phyloP scores from a whole-genome alignment of 2,888 invertebrate genomes.

The Calliphora vomitoria region DNA sequence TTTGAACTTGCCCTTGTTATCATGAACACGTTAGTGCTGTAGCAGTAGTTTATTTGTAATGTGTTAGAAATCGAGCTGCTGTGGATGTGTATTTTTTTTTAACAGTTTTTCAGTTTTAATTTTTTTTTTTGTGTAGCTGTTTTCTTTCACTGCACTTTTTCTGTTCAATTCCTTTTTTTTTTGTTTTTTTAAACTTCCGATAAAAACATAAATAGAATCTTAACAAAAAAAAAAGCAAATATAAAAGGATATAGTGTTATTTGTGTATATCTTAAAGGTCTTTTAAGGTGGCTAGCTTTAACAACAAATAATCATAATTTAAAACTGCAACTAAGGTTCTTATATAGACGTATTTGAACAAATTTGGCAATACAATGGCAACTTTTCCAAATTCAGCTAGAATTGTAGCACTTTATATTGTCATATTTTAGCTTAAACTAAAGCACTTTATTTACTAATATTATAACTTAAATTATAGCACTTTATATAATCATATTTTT shows the following conservation, averaged over 20 bases:
- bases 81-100: neutral
- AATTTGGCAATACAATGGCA: too few species aligned
- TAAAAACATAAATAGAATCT: slow-evolving; percentile 27
- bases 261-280: neutral
- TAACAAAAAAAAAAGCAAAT: neutral
- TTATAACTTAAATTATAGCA: too few species aligned
- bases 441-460: too few species aligned
- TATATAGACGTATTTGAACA: too few species aligned
- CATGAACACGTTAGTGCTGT: neutral
- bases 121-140: neutral
- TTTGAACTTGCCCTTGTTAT: neutral
- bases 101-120: neutral
- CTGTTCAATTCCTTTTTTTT: neutral
- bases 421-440: too few species aligned
- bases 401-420: too few species aligned
- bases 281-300: neutral
- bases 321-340: neutral
- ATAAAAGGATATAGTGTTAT: neutral
- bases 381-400: too few species aligned
- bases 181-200: slow-evolving; percentile 30
- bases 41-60: slow-evolving; percentile 1
- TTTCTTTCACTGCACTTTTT: neutral
- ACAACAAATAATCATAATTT: neutral
- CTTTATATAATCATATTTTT: too few species aligned
- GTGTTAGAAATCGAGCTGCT: slow-evolving; percentile 45